Evolutionary conservation across 2,797 vertebrate genomes (phyloP), one percentile per base, ranked within the genome.

Genomic region (Danio kyathit): DNA sequence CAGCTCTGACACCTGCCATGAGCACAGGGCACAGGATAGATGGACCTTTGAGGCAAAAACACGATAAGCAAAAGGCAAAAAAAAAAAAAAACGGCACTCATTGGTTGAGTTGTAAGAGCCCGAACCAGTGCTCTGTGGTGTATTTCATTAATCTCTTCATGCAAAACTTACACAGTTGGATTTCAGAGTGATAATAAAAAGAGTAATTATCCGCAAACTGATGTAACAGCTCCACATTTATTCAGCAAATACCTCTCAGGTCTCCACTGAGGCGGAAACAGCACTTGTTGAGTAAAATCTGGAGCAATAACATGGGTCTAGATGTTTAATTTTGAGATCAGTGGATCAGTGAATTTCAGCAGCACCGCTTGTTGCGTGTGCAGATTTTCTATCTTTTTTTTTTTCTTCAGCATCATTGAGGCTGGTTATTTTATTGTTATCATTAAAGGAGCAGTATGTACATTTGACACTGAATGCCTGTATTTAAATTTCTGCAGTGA

Each of bases 1-100:
- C 67, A 52, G 57, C 48, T 52, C 38, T 71, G 67, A 63, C 67
- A 79, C 67, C 66, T 79, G 76, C 56, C 66, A 79, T 70, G 44
- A 11, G 44, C 43, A 19, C 5, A 5, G 13, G 0, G 17, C 19
- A 56, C 19, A 66, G 63, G 16, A 57, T 57, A 69, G 16, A 60
- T 67, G 67, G 19, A 17, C 40, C 52, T 41, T 9, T 10, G 65
- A 43, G 56, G 51, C 60, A 70, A 63, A 63, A 6, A 5, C 0
- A 57, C 9, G 76, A 63, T 63, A 71, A 63, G 76, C 49, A 52
- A 13, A 13, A 78, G 79, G 61, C 29, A 59, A 71, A 63, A 70
- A 11, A 79, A n/a, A n/a, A n/a, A 29, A 29, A 29, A 29, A 29
- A 29, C 29, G 48, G 19, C n/a, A 4, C 40, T 2, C 11, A 3